Percentiles rank a stretch among this genome's conserved stretches.
Conservation (phyloP, 2,113 vertebrate species). For the Sebastes fasciatus region DNA sequence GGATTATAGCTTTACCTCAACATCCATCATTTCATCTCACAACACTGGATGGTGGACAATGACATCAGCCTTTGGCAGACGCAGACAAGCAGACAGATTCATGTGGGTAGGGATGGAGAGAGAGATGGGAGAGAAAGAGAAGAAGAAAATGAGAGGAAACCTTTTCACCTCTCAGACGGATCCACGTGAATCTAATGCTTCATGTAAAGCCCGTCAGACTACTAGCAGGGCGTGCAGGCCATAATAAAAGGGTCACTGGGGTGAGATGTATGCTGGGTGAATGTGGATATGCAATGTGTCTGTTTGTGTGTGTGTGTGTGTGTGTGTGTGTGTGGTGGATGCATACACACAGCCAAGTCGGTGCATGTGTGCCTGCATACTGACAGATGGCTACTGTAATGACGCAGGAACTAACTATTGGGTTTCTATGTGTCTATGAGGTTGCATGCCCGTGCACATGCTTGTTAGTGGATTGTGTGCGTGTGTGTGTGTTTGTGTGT, state of each 20-base stretch:
- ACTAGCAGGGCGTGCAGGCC: neutral
- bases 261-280: slow-evolving; percentile 22
- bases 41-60: slow-evolving; percentile 67
- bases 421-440: slow-evolving; percentile 71
- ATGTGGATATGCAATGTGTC: slow-evolving; percentile 32
- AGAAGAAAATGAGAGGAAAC: slow-evolving; percentile 30
- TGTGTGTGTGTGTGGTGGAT: slow-evolving; percentile 31
- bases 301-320: neutral
- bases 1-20: slow-evolving; percentile 75
- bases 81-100: slow-evolving; percentile 51
- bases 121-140: slow-evolving; percentile 33
- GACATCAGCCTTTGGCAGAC: slow-evolving; percentile 77
- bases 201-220: slow-evolving; percentile 27
- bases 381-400: slow-evolving; percentile 82
- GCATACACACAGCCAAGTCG: slow-evolving; percentile 59
- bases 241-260: slow-evolving; percentile 26
- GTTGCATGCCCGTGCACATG: slow-evolving; percentile 52
- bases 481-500: slow-evolving; percentile 34
- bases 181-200: slow-evolving; percentile 40
- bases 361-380: slow-evolving; percentile 62
- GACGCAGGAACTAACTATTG: slow-evolving; percentile 77
- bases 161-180: slow-evolving; percentile 36
- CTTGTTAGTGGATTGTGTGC: slow-evolving; percentile 35
- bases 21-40: slow-evolving; percentile 79
- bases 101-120: slow-evolving; percentile 63